Evolutionary conservation across 1,140 invertebrate genomes (phyloP).

Genomic region (Tribolium madens): DNA sequence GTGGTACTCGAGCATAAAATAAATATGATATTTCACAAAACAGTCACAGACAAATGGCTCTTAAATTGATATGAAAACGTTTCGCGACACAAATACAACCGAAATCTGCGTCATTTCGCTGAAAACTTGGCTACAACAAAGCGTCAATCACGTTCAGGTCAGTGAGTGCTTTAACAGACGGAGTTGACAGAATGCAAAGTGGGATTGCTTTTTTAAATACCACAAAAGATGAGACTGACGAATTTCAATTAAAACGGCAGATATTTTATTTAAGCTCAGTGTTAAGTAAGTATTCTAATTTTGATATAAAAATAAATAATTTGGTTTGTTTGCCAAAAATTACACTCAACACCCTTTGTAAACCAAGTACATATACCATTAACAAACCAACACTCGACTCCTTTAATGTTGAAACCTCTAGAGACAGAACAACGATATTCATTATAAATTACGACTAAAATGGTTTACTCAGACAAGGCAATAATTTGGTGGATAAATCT

Average conservation of each 20-base stretch:
- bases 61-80: slow-evolving; percentile 23
- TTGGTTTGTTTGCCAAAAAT: neutral
- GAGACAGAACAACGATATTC: neutral
- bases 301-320: no score
- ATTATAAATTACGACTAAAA: neutral
- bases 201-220: neutral
- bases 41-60: slow-evolving; percentile 19
- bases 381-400: neutral
- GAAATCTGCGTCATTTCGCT: slow-evolving; percentile 6
- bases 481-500: neutral
- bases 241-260: neutral
- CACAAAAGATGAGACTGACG: neutral
- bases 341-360: neutral
- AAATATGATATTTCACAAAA: slow-evolving; percentile 24
- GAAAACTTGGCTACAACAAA: neutral
- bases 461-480: neutral
- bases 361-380: neutral
- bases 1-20: slow-evolving; percentile 5
- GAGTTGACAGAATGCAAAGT: neutral
- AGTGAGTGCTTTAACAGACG: slow-evolving; percentile 4
- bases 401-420: neutral
- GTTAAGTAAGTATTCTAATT: no score
- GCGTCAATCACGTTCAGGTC: slow-evolving; percentile 27
- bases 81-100: slow-evolving; percentile 18
- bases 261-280: no score